phyloP scores from a whole-genome alignment of 2,888 invertebrate genomes.

The Gisinianus flammeolus region DNA sequence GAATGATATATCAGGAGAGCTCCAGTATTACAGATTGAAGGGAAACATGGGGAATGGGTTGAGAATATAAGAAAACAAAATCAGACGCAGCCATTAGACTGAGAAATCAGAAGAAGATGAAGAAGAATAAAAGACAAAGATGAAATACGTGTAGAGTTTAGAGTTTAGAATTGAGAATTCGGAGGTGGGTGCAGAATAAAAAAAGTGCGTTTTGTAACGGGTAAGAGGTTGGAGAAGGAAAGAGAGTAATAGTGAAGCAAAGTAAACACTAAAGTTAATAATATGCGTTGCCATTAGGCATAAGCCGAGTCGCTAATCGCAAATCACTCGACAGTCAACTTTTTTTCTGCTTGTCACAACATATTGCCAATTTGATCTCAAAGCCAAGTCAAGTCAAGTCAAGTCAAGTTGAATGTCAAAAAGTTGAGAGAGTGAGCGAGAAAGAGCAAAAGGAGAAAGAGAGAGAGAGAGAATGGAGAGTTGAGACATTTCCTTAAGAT shows the following conservation, averaged over 20 bases:
- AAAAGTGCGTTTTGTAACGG: no score
- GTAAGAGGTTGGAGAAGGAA: no score
- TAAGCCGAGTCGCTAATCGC: neutral
- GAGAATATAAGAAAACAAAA: no score
- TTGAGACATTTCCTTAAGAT: neutral
- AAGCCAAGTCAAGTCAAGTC: neutral
- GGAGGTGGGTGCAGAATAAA: neutral
- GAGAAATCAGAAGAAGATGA: no score
- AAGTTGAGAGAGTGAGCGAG: neutral
- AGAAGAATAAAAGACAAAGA: no score
- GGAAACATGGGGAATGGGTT: no score
- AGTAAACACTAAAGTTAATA: neutral
- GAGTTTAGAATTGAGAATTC: neutral
- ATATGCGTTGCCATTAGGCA: neutral
- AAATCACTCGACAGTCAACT: neutral
- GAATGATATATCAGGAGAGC: no score
- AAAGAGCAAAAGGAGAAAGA: neutral
- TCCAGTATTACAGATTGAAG: neutral
- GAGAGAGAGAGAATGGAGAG: neutral
- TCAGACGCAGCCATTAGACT: no score
- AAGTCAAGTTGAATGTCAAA: neutral
- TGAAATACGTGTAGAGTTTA: neutral
- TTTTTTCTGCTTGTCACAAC: neutral
- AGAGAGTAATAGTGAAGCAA: neutral
- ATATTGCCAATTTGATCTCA: slow-evolving; percentile 2